Conservation (phyloP, 2,888 invertebrate species). For the Cylloceria caligata region DNA sequence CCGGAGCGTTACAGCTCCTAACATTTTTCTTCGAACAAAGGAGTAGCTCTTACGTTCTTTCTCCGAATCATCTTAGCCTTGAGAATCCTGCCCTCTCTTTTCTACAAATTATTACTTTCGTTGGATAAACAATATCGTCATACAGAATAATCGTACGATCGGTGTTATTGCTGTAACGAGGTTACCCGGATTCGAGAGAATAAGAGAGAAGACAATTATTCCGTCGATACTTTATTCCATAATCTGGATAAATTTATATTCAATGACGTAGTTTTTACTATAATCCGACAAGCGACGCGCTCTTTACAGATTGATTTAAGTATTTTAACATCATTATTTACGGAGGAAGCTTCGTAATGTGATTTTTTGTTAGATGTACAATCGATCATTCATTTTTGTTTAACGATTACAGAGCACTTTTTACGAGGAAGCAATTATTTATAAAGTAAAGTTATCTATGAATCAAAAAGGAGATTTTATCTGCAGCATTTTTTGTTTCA, state of each 20-base stretch:
- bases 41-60: not conserved
- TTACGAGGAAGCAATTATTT: too few species aligned
- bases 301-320: not conserved
- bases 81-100: too few species aligned
- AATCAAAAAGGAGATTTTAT: not conserved
- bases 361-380: not conserved
- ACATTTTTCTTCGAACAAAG: slow-evolving; percentile 30
- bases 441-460: too few species aligned
- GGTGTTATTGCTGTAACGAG: not conserved
- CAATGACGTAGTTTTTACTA: not conserved
- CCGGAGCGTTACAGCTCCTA: not conserved
- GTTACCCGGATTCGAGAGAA: too few species aligned
- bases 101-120: slow-evolving; percentile 5
- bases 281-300: not conserved
- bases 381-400: not conserved
- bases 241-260: not conserved
- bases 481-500: not conserved
- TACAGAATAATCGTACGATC: not conserved
- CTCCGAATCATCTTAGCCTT: not conserved
- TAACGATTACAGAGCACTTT: not conserved
- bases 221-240: slow-evolving; percentile 21
- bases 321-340: not conserved
- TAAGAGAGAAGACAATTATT: not conserved
- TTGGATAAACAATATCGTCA: not conserved
- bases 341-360: not conserved